Base-by-base conservation (phyloP, 37 sponge, comb jelly and placozoan genomes). In the Theonella swinhoei region DNA sequence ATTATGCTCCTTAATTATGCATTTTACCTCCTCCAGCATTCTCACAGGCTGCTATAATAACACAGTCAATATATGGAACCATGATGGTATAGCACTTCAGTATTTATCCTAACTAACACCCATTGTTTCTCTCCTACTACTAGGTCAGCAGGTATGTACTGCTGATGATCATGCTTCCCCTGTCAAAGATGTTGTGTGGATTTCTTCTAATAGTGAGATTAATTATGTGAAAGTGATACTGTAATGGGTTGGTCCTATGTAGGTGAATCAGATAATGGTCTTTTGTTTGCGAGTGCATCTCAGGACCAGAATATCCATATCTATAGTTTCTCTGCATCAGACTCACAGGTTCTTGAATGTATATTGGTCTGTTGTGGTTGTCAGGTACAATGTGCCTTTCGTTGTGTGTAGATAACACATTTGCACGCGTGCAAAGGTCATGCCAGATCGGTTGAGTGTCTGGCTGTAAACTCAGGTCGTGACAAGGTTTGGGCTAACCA, bases 1-100 rank as follows among this genome's bases (percentile, higher is more conserved):
- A 64, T 42, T 38, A 39, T 19, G 68, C 26, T n/a, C n/a, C n/a
- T n/a, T n/a, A n/a, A n/a, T n/a, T n/a, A n/a, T n/a, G n/a, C n/a
- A 25, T 66, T 25, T 11, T 24, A 66, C 8, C n/a, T 25, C 30
- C n/a, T 72, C 17, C 42, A 95, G 96, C 38, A 82, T 92, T 30
- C 64, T 95, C 25, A 84, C 88, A 68, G 96, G 96, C 59, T 83
- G 85, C 73, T 92, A 90, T 87, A 93, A 95, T 77, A 84, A 85
- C 63, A 78, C 3, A 0, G 90, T 90, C 9, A 63, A 79, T 9
- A 70, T 95, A 5, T 95, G 87, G 96, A 78, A 19, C 4, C 70
- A 80, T 30, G 67, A 68, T 71, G 93, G 93, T 83, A 42, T 62
- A 68, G 40, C 30, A 17, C n/a, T n/a, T n/a, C n/a, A n/a, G n/a